Evolutionary conservation across 2,113 vertebrate species (phyloP).

Genomic region (Grallaria varia): DNA sequence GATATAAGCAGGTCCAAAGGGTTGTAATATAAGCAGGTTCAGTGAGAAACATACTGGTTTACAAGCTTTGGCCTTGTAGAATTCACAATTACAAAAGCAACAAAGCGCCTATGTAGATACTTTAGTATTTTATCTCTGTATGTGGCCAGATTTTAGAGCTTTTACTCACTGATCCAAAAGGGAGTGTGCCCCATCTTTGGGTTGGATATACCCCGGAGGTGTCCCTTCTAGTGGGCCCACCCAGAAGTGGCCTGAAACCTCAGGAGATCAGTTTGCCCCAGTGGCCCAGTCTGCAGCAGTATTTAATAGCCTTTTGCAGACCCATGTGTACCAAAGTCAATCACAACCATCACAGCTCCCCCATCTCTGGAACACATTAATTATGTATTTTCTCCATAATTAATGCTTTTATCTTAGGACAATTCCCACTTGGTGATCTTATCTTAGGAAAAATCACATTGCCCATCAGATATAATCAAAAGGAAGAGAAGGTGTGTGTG

Average conservation of each 20-base stretch:
- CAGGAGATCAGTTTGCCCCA: neutral
- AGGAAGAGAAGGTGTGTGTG: no score
- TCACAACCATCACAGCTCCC: neutral
- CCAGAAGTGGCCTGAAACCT: neutral
- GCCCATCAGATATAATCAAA: neutral
- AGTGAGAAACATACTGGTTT: neutral
- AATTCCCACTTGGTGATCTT: neutral
- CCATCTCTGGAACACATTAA: neutral
- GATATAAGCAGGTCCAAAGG: neutral
- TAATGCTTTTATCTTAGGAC: neutral
- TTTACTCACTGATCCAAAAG: rapidly evolving
- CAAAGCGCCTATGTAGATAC: neutral
- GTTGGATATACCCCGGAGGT: neutral
- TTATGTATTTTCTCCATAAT: neutral
- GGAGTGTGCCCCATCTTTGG: neutral
- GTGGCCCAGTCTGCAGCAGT: neutral
- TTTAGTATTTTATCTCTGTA: neutral
- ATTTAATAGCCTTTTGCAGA: neutral
- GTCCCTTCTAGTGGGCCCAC: neutral
- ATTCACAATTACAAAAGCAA: neutral
- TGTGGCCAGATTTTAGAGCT: neutral
- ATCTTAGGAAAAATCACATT: neutral
- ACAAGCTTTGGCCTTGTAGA: neutral
- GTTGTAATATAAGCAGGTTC: neutral
- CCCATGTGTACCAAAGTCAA: neutral